phyloP scores from a whole-genome alignment of 35 echinoderm and acorn worm species.

The Apostichopus japonicus region DNA sequence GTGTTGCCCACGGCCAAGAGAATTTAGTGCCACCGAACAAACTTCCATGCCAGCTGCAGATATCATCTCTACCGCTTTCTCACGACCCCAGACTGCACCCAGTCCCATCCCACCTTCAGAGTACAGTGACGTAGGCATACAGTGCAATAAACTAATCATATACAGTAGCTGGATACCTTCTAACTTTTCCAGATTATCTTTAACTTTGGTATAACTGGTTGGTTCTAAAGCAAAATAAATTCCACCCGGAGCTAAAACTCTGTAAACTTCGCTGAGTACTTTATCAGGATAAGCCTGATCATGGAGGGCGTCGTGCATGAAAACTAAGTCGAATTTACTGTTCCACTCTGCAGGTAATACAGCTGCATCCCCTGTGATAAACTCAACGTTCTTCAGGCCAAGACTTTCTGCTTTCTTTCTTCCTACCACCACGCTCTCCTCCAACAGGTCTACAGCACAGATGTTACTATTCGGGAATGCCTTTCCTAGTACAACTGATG shows the following conservation, averaged over 20 bases:
- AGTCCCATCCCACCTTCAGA: constrained; percentile 68
- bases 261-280: constrained; percentile 60
- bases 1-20: not conserved
- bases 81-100: constrained; percentile 84
- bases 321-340: constrained; percentile 78
- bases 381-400: constrained; percentile 69
- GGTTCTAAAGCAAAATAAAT: constrained; percentile 68
- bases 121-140: constrained; percentile 77
- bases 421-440: constrained; percentile 33
- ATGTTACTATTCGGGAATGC: constrained; percentile 78
- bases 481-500: constrained; percentile 53
- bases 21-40: not conserved
- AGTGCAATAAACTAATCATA: constrained; percentile 78
- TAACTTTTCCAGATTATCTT: constrained; percentile 63
- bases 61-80: constrained; percentile 65
- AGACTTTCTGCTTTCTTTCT: constrained; percentile 17
- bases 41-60: constrained; percentile 65
- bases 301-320: constrained; percentile 69
- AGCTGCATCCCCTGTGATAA: constrained; percentile 60
- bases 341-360: constrained; percentile 72
- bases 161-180: constrained; percentile 23
- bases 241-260: constrained; percentile 68
- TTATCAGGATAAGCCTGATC: constrained; percentile 72
- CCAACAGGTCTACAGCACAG: constrained; percentile 67
- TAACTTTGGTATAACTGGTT: constrained; percentile 39